Conservation (phyloP, 2,113 vertebrate species). For the Erythrocercus mccallii region DNA sequence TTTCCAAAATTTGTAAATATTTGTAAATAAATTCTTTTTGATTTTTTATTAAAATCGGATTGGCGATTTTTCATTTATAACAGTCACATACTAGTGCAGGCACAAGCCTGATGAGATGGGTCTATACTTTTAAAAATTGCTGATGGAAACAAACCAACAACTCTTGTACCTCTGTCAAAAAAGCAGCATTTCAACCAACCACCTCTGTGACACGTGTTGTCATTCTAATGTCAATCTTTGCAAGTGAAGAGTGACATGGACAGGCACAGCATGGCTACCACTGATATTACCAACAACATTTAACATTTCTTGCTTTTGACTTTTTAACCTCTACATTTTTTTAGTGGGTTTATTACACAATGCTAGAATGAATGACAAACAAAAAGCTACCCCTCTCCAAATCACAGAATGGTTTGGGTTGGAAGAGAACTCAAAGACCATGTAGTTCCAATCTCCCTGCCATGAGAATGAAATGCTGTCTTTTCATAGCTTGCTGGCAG, state of each 20-base stretch:
- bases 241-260: background rate
- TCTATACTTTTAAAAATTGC: background rate
- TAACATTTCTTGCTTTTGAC: background rate
- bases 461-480: background rate
- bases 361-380: background rate
- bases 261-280: background rate
- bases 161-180: background rate
- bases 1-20: too few species aligned
- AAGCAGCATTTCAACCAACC: background rate
- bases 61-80: too few species aligned
- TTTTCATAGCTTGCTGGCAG: background rate
- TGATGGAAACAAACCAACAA: background rate
- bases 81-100: background rate
- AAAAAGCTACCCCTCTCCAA: background rate
- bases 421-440: background rate
- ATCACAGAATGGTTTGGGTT: background rate
- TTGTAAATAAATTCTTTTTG: too few species aligned
- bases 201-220: background rate
- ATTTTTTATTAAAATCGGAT: too few species aligned
- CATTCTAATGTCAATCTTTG: background rate
- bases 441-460: background rate
- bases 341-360: background rate
- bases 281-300: background rate
- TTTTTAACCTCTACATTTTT: background rate
- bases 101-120: background rate